Evolutionary conservation across 1,140 invertebrate species (phyloP).

Genomic region (Marisa cornuarietis): DNA sequence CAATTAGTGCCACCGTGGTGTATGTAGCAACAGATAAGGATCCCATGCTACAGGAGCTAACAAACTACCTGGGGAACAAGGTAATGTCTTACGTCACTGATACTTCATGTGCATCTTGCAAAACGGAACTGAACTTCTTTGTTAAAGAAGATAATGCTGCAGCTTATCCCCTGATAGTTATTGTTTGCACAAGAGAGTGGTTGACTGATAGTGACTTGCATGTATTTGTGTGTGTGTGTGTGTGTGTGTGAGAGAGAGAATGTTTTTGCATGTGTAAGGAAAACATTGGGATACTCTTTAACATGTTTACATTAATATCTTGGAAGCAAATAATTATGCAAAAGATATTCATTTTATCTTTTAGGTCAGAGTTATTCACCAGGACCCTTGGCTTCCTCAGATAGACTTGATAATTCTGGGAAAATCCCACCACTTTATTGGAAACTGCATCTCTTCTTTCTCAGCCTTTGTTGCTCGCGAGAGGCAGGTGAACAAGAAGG

Average conservation of each 20-base stretch:
- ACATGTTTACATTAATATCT: too few species aligned
- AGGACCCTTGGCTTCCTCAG: constrained; percentile 79
- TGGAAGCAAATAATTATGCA: too few species aligned
- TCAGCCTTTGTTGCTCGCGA: constrained; percentile 91
- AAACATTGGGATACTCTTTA: too few species aligned
- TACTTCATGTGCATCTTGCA: too few species aligned
- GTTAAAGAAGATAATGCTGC: too few species aligned
- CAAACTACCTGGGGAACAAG: constrained; percentile 61
- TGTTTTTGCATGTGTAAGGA: too few species aligned
- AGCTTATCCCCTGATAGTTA: too few species aligned
- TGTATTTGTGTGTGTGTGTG: too few species aligned
- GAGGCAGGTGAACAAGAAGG: constrained; percentile 81
- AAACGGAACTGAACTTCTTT: too few species aligned
- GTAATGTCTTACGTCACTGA: constrained; percentile 37
- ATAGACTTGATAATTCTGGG: constrained; percentile 89
- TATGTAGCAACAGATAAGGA: constrained; percentile 93
- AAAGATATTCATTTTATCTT: background rate
- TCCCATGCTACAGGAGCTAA: constrained; percentile 76
- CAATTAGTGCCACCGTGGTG: constrained; percentile 76
- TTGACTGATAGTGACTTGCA: too few species aligned
- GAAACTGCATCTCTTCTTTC: constrained; percentile 97
- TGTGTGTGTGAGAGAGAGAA: too few species aligned
- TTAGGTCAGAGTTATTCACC: constrained; percentile 74
- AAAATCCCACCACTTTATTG: constrained; percentile 90
- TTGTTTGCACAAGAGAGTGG: too few species aligned